Evolutionary conservation across 2,113 vertebrate genomes (phyloP), one percentile per base, ranked within the genome.

Genomic region (Macquaria australasica): DNA sequence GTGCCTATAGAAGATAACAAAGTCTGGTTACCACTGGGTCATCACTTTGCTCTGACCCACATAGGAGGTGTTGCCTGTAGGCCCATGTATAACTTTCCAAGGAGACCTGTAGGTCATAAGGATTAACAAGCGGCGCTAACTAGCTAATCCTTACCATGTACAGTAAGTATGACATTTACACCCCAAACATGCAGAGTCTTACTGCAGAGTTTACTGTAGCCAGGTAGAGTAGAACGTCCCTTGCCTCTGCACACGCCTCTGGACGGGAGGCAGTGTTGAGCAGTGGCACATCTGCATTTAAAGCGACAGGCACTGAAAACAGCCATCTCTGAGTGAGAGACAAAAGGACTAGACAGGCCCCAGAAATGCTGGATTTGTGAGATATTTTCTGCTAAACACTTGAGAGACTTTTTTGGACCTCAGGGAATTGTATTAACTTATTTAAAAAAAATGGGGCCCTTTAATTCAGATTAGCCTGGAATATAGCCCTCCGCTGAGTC

Each of bases 401-500:
- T 66, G 11, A 25, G 3, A 82, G 39, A 79, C 75, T 83, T 64
- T 50, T 70, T 78, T 51, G 21, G 12, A 69, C 62, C 10, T 43
- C 3, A 9, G 53, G 45, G 73, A 83, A 85, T 53, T 73, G 28
- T 74, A 77, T 73, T 76, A 80, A 77, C 50, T 84, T 28, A 2
- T 75, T 34, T 21, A 62, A 82, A 69, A 69, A 84, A 82, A 88
- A 9, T 31, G 12, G 41, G 31, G 63, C 39, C 62, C 73, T 86
- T 89, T 87, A 67, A 88, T 87, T 81, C 63, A 45, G 83, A 90
- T 83, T 83, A 87, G 75, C 73, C 77, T 74, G 23, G 67, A 82
- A 73, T 83, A 86, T 70, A 88, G 89, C 70, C 81, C 79, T 85
- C 31, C 23, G 69, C 82, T 90, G 59, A 72, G 85, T 86, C 78